Base-by-base conservation (phyloP, 2,888 invertebrate species). In the Himalopsyche anomala region DNA sequence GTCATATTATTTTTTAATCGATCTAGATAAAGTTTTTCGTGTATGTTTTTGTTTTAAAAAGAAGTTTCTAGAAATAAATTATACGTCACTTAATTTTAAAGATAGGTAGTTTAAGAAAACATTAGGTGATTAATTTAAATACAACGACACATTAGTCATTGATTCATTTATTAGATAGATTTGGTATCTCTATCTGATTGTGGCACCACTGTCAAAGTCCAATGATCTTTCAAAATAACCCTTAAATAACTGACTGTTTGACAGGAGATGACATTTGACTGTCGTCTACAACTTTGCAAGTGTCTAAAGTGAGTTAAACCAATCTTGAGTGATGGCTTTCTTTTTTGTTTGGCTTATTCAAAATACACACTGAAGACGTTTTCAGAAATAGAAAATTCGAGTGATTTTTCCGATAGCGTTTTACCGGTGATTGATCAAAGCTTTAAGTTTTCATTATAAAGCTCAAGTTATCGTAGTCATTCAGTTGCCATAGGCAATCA, bases 221-320 rank as follows among this genome's bases (percentile, higher is more conserved):
- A 12, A 12, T 38, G 5, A 36, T 36, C 74, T 38, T 36, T 15
- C 9, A 74, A 74, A 74, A 74, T 74, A 74, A 19, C 69, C 42
- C 12, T 40, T 38, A 28, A 83, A 42, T 40, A 83, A 83, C 83
- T n/a, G 9, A 51, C 83, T 83, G 15, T 69, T 83, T 62, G 83
- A 83, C 69, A 83, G 56, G 40, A 55, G 36, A 83, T 69, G 83
- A 83, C 83, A 83, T 42, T 38, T 83, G 40, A 62, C 19, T 83
- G 83, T 69, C 83, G 28, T 62, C 83, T 74, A 12, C 36, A 74
- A 36, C 74, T 74, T 74, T 74, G 74, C 74, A 74, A 74, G 74
- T 36, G 74, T 74, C 36, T 38, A 9, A 19, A 19, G 4, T 62
- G 36, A 74, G 38, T 19, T 15, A 15, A 74, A 40, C n/a, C 40